These are phyloP conservation scores for Rhyzopertha dominica DNA, from an alignment of 1,140 invertebrate genomes.

Conservation along the genomic window DNA sequence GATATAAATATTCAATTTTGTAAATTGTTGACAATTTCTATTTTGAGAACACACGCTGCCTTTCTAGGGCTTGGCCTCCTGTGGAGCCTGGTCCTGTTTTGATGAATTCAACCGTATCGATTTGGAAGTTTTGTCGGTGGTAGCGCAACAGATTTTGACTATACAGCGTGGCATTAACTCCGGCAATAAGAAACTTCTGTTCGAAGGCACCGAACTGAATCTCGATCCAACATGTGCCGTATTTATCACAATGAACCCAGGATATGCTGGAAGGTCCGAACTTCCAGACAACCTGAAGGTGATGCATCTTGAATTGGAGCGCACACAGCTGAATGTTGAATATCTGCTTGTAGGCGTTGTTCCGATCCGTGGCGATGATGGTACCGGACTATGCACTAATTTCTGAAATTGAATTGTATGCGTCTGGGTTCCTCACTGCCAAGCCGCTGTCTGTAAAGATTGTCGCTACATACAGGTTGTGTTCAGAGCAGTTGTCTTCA, in stretches of 20 bases:
- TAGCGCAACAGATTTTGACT: conserved; percentile 83
- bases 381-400: conserved; percentile 94
- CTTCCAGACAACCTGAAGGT: conserved; percentile 93
- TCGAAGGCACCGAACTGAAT: conserved; percentile 84
- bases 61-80: conserved; percentile 77
- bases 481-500: conserved; percentile 90
- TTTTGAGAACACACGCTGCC: neutral
- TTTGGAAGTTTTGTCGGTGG: conserved; percentile 85
- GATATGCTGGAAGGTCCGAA: conserved; percentile 87
- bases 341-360: conserved; percentile 67
- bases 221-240: conserved; percentile 89
- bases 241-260: conserved; percentile 96
- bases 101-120: conserved; percentile 91
- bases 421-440: conserved; percentile 88
- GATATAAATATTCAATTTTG: too few relatives aligned
- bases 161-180: conserved; percentile 76
- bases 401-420: conserved; percentile 90
- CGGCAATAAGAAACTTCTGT: conserved; percentile 65
- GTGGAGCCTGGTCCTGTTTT: conserved; percentile 96
- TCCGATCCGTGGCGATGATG: conserved; percentile 97
- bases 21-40: too few relatives aligned
- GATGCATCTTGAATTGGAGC: conserved; percentile 10
- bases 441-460: conserved; percentile 89
- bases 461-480: conserved; percentile 87
- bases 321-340: too few relatives aligned